Base-by-base conservation (phyloP, 2,888 invertebrate genomes). In the Rhodophaea formosa region DNA sequence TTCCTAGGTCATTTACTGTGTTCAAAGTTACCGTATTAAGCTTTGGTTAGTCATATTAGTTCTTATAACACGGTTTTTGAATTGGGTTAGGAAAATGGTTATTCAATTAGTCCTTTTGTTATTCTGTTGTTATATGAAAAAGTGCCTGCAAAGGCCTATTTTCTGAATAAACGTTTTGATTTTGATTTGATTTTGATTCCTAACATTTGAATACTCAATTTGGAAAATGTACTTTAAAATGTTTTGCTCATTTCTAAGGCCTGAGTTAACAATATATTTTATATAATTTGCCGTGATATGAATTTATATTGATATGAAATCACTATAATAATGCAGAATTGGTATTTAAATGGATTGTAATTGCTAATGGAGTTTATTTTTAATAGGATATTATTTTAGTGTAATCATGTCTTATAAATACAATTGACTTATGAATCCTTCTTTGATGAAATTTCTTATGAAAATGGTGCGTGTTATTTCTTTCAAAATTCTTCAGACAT, bases 401-500 rank as follows among this genome's bases (percentile, higher is more conserved):
- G 17, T 45, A 45, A 57, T 60, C 54, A 58, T 59, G 46, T 57
- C 52, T 57, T 56, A 32, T 43, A 8, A 39, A 51, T 12, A 35
- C 29, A 46, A 59, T 59, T 43, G 58, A 59, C 47, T 60, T 58
- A 59, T 59, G 60, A 53, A 63, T 60, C 39, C 12, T 62, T 62
- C 53, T 60, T 67, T 63, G 51, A 58, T 58, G 57, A 57, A 59
- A 35, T 66, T 60, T 76, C 78, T 79, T 79, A 79, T 79, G 77
- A 82, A 81, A 78, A 80, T 70, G 80, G 79, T 87, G 84, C 82
- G 72, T 72, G 71, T 71, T 12, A 62, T 64, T 57, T 30, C 53
- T 74, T 72, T 75, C 73, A 66, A 72, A 77, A 80, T 77, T 75
- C 60, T 72, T 75, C 73, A 66, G 71, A 79, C 82, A 84, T 86